These are phyloP conservation scores for Macrosoma leucophasiata DNA, from an alignment of 2,888 invertebrate species.

Conservation along the genomic window DNA sequence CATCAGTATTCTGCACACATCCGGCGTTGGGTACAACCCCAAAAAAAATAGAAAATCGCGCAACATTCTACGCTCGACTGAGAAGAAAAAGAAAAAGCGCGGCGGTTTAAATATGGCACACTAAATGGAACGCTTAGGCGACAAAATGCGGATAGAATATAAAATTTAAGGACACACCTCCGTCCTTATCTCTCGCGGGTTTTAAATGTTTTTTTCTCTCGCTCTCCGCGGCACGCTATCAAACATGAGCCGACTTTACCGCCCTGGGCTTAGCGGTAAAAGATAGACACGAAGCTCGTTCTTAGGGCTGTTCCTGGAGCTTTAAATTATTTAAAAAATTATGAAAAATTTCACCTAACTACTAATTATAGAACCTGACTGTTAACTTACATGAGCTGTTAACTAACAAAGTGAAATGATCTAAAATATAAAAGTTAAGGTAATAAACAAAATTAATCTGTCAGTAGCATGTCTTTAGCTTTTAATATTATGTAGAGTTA, in stretches of 20 bases:
- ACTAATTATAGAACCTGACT: too few species aligned
- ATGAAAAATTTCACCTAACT: too few species aligned
- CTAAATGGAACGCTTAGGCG: constrained; percentile 76
- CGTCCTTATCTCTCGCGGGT: constrained; percentile 45
- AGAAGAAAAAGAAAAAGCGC: constrained; percentile 64
- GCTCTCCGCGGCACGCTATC: constrained; percentile 48
- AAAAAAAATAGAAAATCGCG: constrained; percentile 58
- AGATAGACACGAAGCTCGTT: constrained; percentile 66
- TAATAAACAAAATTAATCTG: too few species aligned
- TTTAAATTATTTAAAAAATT: too few species aligned
- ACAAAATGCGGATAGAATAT: constrained; percentile 76
- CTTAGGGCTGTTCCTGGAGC: constrained; percentile 56
- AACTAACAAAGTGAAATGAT: too few species aligned
- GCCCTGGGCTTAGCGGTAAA: constrained; percentile 73
- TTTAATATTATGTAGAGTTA: too few species aligned
- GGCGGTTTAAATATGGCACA: constrained; percentile 74
- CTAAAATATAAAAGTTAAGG: too few species aligned
- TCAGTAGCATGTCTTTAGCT: too few species aligned
- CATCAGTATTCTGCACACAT: constrained; percentile 71
- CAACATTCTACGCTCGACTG: constrained; percentile 60
- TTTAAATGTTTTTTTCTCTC: constrained; percentile 41
- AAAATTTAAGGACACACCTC: constrained; percentile 63
- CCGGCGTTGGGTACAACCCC: constrained; percentile 49
- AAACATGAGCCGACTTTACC: constrained; percentile 61
- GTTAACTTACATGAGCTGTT: too few species aligned